phyloP scores from a whole-genome alignment of 2,888 invertebrate species.

The Drosophila suboccidentalis region DNA sequence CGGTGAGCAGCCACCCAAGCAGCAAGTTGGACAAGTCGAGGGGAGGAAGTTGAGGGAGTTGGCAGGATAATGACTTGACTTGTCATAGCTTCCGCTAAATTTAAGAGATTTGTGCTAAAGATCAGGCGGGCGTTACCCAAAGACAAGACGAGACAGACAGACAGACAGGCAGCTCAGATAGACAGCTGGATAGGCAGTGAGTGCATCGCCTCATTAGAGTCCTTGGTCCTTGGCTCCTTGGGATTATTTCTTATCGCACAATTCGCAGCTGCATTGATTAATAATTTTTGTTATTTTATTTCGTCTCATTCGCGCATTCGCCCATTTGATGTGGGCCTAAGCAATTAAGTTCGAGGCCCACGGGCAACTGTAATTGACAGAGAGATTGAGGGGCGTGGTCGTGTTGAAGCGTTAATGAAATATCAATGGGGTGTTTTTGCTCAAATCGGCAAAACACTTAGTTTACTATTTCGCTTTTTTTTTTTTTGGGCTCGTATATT shows the following conservation, averaged over 20 bases:
- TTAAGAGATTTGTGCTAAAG: conserved; percentile 64
- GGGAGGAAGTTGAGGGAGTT: conserved; percentile 11
- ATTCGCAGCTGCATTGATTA: conserved; percentile 61
- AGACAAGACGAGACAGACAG: conserved; percentile 19
- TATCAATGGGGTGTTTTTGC: conserved; percentile 69
- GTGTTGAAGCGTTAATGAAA: conserved; percentile 74
- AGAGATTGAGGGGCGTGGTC: conserved; percentile 44
- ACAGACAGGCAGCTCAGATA: conserved; percentile 5
- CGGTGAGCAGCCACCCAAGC: conserved; percentile 47
- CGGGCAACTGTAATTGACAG: conserved; percentile 73
- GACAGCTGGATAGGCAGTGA: conserved; percentile 48
- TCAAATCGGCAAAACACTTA: conserved; percentile 64
- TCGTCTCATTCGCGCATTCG: conserved; percentile 15
- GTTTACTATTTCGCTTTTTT: conserved; percentile 28
- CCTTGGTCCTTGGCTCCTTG: conserved; percentile 3
- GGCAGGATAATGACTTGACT: conserved; percentile 76
- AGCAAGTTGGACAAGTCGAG: conserved; percentile 19
- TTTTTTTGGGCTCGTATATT: not conserved
- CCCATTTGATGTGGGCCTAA: conserved; percentile 16
- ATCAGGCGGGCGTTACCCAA: conserved; percentile 17
- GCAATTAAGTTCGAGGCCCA: conserved; percentile 60
- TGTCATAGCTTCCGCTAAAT: conserved; percentile 77
- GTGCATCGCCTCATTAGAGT: conserved; percentile 51
- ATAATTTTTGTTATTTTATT: conserved; percentile 45
- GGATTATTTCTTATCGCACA: conserved; percentile 24